phyloP scores from a whole-genome alignment of 2,113 vertebrate genomes.

The Leuciscus idus region DNA sequence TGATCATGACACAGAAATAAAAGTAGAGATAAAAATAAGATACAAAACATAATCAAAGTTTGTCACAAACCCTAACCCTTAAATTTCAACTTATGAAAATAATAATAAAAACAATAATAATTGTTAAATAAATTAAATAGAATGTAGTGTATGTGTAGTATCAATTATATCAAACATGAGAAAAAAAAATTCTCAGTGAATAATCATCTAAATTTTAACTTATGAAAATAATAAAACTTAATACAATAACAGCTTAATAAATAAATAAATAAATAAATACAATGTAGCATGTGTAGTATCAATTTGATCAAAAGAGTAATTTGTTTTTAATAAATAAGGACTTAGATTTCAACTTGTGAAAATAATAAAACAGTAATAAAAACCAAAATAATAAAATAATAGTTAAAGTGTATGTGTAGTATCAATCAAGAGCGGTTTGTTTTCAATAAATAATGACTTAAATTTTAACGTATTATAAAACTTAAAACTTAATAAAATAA shows the following conservation, averaged over 20 bases:
- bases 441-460: neutral
- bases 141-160: neutral
- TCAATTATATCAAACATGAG: neutral
- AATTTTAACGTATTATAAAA: neutral
- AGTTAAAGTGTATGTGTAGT: neutral
- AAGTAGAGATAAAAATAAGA: neutral
- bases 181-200: neutral
- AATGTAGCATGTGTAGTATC: no score
- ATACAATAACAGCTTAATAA: neutral
- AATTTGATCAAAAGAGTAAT: no score
- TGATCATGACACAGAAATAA: neutral
- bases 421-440: neutral
- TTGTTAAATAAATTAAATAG: neutral
- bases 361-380: neutral
- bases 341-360: neutral
- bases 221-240: neutral
- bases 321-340: no score
- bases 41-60: neutral
- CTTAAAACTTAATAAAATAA: neutral
- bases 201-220: neutral
- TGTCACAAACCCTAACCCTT: neutral
- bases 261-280: neutral
- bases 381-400: neutral
- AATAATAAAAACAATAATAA: neutral
- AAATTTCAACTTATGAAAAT: neutral